Conservation (phyloP, 1,140 invertebrate species). For the Drosophila parvula region DNA sequence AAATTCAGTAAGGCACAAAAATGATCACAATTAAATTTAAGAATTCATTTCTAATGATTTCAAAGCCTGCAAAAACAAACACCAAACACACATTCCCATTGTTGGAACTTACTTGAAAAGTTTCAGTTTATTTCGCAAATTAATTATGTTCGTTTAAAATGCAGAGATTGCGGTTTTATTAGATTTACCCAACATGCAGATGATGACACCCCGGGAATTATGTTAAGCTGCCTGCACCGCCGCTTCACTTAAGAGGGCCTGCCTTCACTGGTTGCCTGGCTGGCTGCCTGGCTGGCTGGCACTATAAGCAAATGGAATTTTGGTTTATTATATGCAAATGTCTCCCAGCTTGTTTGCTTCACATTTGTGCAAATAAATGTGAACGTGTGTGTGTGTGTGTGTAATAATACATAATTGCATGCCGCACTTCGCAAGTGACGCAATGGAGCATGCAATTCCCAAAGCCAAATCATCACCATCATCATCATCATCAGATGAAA, state of each 20-base stretch:
- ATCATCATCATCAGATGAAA: conserved; percentile 74
- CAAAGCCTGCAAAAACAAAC: neutral
- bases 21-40: neutral
- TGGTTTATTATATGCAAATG: conserved; percentile 45
- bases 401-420: conserved; percentile 39
- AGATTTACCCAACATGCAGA: conserved; percentile 17
- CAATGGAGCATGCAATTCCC: conserved; percentile 55
- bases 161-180: conserved; percentile 20
- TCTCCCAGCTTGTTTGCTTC: conserved; percentile 42
- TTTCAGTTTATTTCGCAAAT: conserved; percentile 10
- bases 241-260: conserved; percentile 3
- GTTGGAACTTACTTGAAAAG: neutral
- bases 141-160: conserved; percentile 19
- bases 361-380: conserved; percentile 35
- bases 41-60: no score
- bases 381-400: conserved; percentile 32
- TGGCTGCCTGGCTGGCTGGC: neutral
- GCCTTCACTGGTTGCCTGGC: neutral
- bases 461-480: conserved; percentile 64
- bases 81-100: neutral
- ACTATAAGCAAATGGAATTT: conserved; percentile 34
- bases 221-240: conserved; percentile 11
- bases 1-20: neutral
- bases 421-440: conserved; percentile 30
- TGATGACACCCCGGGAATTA: conserved; percentile 21